Evolutionary conservation across 2,797 vertebrate genomes (phyloP).

Genomic region (Benthosema pterotum): DNA sequence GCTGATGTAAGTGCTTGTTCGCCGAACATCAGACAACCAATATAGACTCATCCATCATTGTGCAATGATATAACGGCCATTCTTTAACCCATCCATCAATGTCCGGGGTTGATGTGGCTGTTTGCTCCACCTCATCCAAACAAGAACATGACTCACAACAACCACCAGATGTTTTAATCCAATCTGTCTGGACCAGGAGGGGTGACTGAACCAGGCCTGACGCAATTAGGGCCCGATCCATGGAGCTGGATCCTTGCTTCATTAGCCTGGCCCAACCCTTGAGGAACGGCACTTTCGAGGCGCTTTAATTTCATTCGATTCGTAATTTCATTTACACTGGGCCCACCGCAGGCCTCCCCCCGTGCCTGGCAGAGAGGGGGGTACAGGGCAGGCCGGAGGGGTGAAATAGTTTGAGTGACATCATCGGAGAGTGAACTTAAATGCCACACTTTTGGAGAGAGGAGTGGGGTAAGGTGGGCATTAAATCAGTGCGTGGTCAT

Average conservation of each 20-base stretch:
- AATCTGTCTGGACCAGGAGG: constrained; percentile 52
- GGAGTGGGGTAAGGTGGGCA: background rate
- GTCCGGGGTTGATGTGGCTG: constrained; percentile 10
- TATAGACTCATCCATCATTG: constrained; percentile 46
- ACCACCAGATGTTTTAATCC: constrained; percentile 54
- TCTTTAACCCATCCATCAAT: constrained; percentile 49
- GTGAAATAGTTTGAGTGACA: constrained; percentile 15
- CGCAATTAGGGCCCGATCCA: constrained; percentile 55
- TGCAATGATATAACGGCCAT: constrained; percentile 19
- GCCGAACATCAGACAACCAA: constrained; percentile 20
- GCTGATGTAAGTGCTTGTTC: constrained; percentile 12
- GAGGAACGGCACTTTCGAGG: constrained; percentile 48
- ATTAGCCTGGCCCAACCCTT: constrained; percentile 44
- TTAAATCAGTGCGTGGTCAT: constrained; percentile 21
- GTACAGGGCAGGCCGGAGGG: constrained; percentile 18
- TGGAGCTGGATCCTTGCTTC: constrained; percentile 47
- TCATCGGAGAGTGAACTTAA: constrained; percentile 15
- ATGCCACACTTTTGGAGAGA: background rate
- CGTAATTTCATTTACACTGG: constrained; percentile 61
- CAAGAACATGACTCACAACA: constrained; percentile 45
- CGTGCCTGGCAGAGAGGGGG: constrained; percentile 2
- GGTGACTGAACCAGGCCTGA: constrained; percentile 44
- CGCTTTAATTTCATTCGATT: constrained; percentile 59
- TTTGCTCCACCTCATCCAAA: constrained; percentile 42
- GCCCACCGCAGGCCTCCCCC: constrained; percentile 28